Conservation (phyloP, 2,888 invertebrate species). For the Hirtodrosophila confusa region DNA sequence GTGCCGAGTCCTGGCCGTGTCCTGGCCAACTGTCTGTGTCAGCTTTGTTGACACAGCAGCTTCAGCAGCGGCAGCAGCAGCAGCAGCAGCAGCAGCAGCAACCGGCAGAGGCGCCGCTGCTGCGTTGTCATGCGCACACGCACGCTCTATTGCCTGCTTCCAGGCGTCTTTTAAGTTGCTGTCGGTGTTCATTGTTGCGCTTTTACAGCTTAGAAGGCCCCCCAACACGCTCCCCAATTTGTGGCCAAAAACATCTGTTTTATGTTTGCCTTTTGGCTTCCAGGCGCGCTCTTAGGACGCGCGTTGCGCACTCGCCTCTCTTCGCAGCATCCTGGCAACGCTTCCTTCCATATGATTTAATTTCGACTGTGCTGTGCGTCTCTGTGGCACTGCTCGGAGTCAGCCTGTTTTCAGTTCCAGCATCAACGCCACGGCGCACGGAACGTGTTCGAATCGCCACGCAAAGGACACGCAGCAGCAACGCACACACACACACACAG, state of each 20-base stretch:
- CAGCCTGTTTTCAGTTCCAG: constrained; percentile 67
- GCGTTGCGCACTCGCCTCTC: constrained; percentile 1
- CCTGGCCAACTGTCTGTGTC: constrained; percentile 53
- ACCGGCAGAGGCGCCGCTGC: constrained; percentile 19
- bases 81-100: constrained; percentile 2
- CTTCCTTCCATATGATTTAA: constrained; percentile 20
- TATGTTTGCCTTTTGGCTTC: constrained; percentile 70
- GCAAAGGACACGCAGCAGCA: constrained; percentile 38
- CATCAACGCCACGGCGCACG: constrained; percentile 72
- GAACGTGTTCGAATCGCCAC: constrained; percentile 50
- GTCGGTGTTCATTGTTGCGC: constrained; percentile 67
- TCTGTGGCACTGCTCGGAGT: constrained; percentile 12
- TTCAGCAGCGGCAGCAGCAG: constrained; percentile 8
- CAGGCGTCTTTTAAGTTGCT: constrained; percentile 51
- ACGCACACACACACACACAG: constrained; percentile 42
- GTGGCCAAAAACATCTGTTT: constrained; percentile 69
- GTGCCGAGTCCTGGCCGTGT: constrained; percentile 30
- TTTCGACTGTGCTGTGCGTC: constrained; percentile 21
- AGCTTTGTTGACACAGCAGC: constrained; percentile 49
- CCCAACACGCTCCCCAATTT: constrained; percentile 9
- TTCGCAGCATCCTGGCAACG: constrained; percentile 41
- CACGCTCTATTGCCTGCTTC: constrained; percentile 68
- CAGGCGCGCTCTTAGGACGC: constrained; percentile 39
- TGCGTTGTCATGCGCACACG: constrained; percentile 64
- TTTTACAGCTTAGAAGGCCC: constrained; percentile 49